Evolutionary conservation across 2,113 vertebrate genomes (phyloP).

Genomic region (Calonectris borealis): DNA sequence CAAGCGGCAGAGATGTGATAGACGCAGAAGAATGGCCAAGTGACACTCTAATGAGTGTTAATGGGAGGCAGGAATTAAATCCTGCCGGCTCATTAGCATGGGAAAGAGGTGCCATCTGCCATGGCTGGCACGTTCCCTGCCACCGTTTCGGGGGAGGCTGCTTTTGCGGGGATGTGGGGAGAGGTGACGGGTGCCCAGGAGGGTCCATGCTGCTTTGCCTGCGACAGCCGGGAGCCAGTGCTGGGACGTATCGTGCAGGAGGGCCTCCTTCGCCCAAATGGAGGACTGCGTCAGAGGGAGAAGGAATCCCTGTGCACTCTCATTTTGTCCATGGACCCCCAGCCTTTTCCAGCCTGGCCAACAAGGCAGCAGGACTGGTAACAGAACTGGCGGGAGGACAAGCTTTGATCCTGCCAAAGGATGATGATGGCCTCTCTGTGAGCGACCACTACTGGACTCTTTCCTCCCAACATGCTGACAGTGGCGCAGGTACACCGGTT

Average conservation of each 20-base stretch:
- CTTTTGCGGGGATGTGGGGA: not conserved
- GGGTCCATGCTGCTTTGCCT: not conserved
- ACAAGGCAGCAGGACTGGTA: not conserved
- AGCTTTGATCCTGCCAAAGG: not conserved
- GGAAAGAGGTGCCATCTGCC: conserved; percentile 47
- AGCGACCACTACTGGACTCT: not conserved
- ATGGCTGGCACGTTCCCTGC: not conserved
- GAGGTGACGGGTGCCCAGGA: not conserved
- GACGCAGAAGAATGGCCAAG: not conserved
- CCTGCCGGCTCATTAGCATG: conserved; percentile 21
- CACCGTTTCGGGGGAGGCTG: not conserved
- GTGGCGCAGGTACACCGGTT: not conserved
- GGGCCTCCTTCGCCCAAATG: fast-evolving
- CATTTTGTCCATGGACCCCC: not conserved
- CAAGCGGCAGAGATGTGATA: not conserved
- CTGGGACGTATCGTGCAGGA: fast-evolving
- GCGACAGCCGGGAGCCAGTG: not conserved
- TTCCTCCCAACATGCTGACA: not conserved
- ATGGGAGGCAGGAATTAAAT: conserved; percentile 39
- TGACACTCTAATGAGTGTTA: conserved; percentile 31
- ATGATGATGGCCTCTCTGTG: not conserved
- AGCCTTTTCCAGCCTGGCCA: not conserved
- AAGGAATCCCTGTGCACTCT: not conserved
- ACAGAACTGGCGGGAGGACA: not conserved
- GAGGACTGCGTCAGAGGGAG: not conserved